Evolutionary conservation across 30 jellyfish, hydroid and myxozoan genomes (phyloP), one percentile per base, ranked within the genome.

Genomic region (Aurelia sp.): DNA sequence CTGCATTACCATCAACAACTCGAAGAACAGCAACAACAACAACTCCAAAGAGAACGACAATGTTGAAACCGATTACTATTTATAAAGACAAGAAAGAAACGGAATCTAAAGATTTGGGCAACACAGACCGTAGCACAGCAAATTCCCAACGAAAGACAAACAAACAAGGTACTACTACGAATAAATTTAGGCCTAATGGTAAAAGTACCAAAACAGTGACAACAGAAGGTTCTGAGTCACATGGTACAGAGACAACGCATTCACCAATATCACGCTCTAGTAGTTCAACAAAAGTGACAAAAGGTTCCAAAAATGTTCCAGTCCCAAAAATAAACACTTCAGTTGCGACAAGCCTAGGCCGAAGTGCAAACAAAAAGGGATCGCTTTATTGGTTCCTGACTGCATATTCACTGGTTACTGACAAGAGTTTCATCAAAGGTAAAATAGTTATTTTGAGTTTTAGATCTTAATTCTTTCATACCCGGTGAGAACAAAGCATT

Each of bases 341-440:
- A 22, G 66, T 62, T 50, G 82, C 76, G 24, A 73, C 84, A 27
- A 84, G 74, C 35, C 33, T 52, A n/a, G 93, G 76, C n/a, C 77
- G 86, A 38, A 60, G 67, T 15, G 48, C 81, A 16, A 81, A 63
- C 40, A 84, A 84, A 55, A 72, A 81, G 67, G 83, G 86, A 8
- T 77, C 96, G 13, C 79, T 88, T 67, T 88, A 74, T 63, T 92
- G 98, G 98, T 33, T 92, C 50, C 38, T 87, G 76, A 79, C 98
- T 3, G 91, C 98, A 8, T 86, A 86, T 67, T 80, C 97, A 10
- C 81, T 92, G 89, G 80, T 92, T 5, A 66, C 98, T 17, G 98
- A 92, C 75, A 80, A 78, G 71, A 81, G 85, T 48, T 92, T 92
- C 61, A 82, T 92, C 44, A 59, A 64, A 80, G 96, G 98, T 92